Conservation (phyloP, 2,113 vertebrate species). For the Clarias magur region DNA sequence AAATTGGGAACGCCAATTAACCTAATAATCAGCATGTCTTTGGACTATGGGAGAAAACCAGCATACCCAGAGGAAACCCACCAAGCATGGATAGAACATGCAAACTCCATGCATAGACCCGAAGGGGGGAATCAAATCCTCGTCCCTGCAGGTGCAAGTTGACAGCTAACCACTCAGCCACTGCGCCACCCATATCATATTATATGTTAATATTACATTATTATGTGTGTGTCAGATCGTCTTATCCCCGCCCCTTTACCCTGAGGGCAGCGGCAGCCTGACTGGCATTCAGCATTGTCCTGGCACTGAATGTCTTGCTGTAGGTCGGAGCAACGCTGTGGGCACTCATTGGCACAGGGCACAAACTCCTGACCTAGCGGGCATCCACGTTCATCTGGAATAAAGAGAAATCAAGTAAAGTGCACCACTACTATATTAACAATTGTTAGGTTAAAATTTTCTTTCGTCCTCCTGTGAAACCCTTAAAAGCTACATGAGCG, state of each 20-base stretch:
- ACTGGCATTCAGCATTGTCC: conserved; percentile 70
- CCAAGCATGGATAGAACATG: too few relatives aligned
- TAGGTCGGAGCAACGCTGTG: conserved; percentile 81
- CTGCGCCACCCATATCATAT: not conserved
- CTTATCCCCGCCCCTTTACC: conserved; percentile 60
- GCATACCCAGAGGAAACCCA: too few relatives aligned
- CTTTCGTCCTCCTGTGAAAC: not conserved
- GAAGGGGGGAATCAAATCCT: too few relatives aligned
- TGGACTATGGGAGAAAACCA: too few relatives aligned
- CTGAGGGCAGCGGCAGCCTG: conserved; percentile 79
- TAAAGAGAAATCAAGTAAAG: conserved; percentile 4
- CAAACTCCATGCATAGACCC: too few relatives aligned
- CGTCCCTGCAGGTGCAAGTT: too few relatives aligned
- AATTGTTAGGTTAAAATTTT: not conserved
- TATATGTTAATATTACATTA: not conserved
- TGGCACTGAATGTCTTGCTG: conserved; percentile 82
- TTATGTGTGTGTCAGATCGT: not conserved
- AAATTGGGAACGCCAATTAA: too few relatives aligned
- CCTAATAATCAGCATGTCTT: too few relatives aligned
- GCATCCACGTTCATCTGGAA: conserved; percentile 73
- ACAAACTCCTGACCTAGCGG: conserved; percentile 74
- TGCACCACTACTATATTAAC: not conserved
- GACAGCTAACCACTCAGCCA: too few relatives aligned
- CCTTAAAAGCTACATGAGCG: not conserved
- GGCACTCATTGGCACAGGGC: conserved; percentile 80